Base-by-base conservation (phyloP, 2,797 vertebrate genomes). In the Podarcis siculus region DNA sequence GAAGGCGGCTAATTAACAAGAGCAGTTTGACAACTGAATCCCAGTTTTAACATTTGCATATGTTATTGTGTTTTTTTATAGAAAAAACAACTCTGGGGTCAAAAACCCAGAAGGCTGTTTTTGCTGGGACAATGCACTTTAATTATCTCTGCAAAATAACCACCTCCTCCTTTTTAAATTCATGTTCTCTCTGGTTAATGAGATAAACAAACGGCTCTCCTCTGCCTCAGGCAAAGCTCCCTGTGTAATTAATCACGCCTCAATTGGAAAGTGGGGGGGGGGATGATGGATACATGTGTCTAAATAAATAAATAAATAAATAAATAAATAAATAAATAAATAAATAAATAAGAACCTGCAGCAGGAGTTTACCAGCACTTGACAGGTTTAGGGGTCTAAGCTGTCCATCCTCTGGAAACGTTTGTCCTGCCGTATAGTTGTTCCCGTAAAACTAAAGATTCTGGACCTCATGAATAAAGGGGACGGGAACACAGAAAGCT, bases 141-240 rank as follows among this genome's bases (percentile, higher is more conserved):
- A 86, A 58, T 78, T 79, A 9, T 7, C 3, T 81, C 69, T 21
- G 35, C 71, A 25, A 85, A 89, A 83, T 2, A 0, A 25, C 71
- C n/a, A 25, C 71, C n/a, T 0, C 39, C 5, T 67, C 49, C 81
- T 0, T 49, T 82, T 93, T 58, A 83, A 83, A 55, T 90, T 85
- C 75, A 66, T 21, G 5, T 23, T 2, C 3, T 91, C 87, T 91
- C 91, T 91, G 89, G 84, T 83, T 88, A 88, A 71, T 25, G 86
- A 93, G 88, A 2, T 0, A 78, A 82, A 45, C 37, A 86, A 91
- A 82, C 78, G 91, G 86, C 91, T 88, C 61, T 95, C 88, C 66
- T 90, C 83, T 87, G 92, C 92, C 77, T 69, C 61, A 87, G 91
- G 89, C 25, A 10, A 23, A 82, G 42, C 84, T 92, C 91, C 1